Evolutionary conservation across 2,797 vertebrate genomes (phyloP), one percentile per base, ranked within the genome.

Genomic region (Myotis findleyi): DNA sequence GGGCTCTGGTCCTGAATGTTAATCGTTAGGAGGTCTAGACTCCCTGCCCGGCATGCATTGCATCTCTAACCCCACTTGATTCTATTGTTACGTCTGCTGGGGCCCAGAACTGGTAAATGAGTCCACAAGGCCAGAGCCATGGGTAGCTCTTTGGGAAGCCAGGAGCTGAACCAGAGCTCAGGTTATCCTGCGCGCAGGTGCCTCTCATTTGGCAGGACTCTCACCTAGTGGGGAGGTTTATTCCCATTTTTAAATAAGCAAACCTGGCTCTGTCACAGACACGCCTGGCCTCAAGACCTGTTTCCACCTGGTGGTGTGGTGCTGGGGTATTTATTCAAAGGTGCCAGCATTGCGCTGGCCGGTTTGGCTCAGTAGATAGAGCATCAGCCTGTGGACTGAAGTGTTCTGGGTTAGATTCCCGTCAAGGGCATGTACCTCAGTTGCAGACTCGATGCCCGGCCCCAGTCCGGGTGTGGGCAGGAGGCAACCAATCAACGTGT

Each of bases 1-100:
- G 1, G 0, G 3, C 10, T 4, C 57, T 1, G 1, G 3, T 5
- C 5, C 51, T 12, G 3, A 10, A 6, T 4, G 6, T 2, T 25
- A 38, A 86, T 4, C 6, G 9, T 0, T 13, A 13, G 1, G 1
- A 66, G 21, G 23, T 20, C 49, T 18, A 27, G 51, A 36, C 3
- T 12, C 55, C 55, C 38, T 77, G 18, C 51, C 77, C 6, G 5
- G 21, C 33, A 11, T 21, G 2, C 8, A 8, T 0, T 49, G n/a
- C 27, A 18, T 18, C n/a, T 68, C 14, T 14, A 17, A 33, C 2
- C n/a, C 25, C 14, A 9, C 33, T 53, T n/a, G 25, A n/a, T 16
- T 59, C 76, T 23, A 0, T 3, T 17, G n/a, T 38, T 47, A 44
- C 57, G 55, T 30, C 36, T 9, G 16, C 4, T 36, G 7, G 5